Percentiles rank a stretch among this genome's conserved stretches.
Evolutionary conservation across 2,797 vertebrate species (phyloP).

Genomic region (Clangula hyemalis): DNA sequence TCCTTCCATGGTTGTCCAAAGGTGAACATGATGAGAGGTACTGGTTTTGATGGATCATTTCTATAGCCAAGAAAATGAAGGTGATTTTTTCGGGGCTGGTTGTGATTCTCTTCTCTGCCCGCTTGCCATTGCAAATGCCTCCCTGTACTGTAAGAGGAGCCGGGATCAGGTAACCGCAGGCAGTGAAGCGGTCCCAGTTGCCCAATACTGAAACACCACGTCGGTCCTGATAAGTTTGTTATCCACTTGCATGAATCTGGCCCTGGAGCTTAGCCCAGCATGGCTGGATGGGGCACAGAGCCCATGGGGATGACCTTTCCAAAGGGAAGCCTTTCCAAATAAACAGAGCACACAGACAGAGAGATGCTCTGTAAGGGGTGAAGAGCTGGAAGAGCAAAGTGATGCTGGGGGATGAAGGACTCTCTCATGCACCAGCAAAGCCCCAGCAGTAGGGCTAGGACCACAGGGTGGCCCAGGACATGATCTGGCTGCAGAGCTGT

Average conservation of each 20-base stretch:
- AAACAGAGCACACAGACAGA: background rate
- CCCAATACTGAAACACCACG: accelerated
- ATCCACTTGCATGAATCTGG: background rate
- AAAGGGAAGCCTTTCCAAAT: background rate
- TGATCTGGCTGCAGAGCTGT: background rate
- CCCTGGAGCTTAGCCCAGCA: background rate
- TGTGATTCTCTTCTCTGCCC: background rate
- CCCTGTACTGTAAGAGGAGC: background rate
- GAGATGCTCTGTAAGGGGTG: background rate
- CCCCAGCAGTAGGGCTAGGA: background rate
- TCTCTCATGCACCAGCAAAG: background rate
- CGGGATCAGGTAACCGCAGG: background rate
- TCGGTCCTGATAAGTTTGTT: background rate
- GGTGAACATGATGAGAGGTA: accelerated
- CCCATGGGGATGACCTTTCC: too few species aligned
- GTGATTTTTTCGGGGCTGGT: background rate
- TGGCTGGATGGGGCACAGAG: background rate
- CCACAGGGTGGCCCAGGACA: background rate
- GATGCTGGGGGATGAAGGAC: background rate
- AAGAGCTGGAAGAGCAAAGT: background rate
- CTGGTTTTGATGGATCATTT: background rate
- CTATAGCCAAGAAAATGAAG: background rate
- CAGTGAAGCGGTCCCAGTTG: background rate
- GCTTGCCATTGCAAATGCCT: background rate
- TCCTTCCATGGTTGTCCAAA: background rate